Evolutionary conservation across 2,113 vertebrate species (phyloP), one percentile per base, ranked within the genome.

Genomic region (Aspidoscelis tigris): DNA sequence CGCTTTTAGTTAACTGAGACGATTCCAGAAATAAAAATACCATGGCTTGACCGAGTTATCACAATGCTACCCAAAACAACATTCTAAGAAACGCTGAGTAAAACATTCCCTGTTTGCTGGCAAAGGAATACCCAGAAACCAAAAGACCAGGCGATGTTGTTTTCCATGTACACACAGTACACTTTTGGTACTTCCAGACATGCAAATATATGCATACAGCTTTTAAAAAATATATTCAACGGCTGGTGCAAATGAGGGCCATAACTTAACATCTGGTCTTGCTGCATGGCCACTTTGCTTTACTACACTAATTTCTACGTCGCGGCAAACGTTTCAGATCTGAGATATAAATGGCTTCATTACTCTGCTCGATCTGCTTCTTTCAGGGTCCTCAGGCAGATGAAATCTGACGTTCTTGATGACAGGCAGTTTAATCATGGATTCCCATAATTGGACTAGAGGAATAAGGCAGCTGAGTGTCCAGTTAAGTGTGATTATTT

Each of bases 401-500:
- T 72, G 74, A 82, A 82, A 76, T 82, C 44, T 82, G 85, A 86
- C 68, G 22, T 86, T 78, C 78, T 47, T 78, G 68, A 82, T 78
- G 85, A 82, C 68, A 82, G 75, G 75, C 58, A 64, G 69, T 78
- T 82, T 82, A 78, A 71, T 78, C 80, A 72, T 33, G 41, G 68
- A 76, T 7, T 76, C 47, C 70, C 55, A 80, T 80, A 85, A 85
- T 66, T 85, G 77, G 83, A 80, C 77, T 66, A 58, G 78, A 85
- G 44, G 80, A 77, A 80, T 85, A 85, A 85, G 77, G 70, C 70
- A 78, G 83, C 70, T 53, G 77, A 85, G 69, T 80, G 77, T 85
- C 69, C 83, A 85, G 83, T 73, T 79, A 85, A 85, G 58, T 85
- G 77, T 85, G 77, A 85, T 85, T 79, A 80, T 85, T 85, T 80